Percentiles rank a stretch among this genome's conserved stretches.
Evolutionary conservation across 2,797 vertebrate genomes (phyloP).

Genomic region (Macropus fuliginosus): DNA sequence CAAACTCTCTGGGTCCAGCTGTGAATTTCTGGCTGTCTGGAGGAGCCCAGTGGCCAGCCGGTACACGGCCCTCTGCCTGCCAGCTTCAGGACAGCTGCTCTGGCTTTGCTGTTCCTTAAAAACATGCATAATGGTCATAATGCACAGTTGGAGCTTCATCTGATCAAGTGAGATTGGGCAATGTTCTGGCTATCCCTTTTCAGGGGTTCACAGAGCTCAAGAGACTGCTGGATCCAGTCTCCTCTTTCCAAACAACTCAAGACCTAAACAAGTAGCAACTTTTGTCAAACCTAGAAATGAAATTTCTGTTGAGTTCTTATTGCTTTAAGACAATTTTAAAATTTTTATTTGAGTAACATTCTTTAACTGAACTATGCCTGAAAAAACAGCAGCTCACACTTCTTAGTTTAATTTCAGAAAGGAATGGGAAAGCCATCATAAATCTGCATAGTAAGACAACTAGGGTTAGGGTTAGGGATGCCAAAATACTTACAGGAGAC

Average conservation of each 20-base stretch:
- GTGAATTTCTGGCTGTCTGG: conserved; percentile 95
- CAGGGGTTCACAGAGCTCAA: conserved; percentile 50
- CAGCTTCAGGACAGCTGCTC: conserved; percentile 88
- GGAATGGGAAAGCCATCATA: conserved; percentile 33
- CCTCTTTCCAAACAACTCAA: background rate
- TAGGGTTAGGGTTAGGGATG: background rate
- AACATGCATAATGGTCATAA: conserved; percentile 65
- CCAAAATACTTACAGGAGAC: background rate
- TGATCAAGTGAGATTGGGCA: conserved; percentile 17
- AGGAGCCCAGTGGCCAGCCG: conserved; percentile 91
- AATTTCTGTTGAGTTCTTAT: conserved; percentile 37
- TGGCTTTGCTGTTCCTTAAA: conserved; percentile 88
- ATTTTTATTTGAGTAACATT: conserved; percentile 24
- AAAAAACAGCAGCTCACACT: conserved; percentile 52
- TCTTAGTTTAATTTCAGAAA: conserved; percentile 29
- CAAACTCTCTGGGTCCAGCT: conserved; percentile 91
- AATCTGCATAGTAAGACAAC: background rate
- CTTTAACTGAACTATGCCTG: background rate
- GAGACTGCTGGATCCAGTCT: background rate
- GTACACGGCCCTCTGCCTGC: conserved; percentile 89
- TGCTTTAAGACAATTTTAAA: conserved; percentile 13
- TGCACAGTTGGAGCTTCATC: background rate
- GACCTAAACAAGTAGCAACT: background rate
- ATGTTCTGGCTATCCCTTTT: conserved; percentile 34
- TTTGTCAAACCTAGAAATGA: background rate